A percentile compares a stretch with the other conserved stretches of the same genome.
These are phyloP conservation scores for Helarctos malayanus DNA, from an alignment of 2,797 vertebrate species.

Conservation along the genomic window DNA sequence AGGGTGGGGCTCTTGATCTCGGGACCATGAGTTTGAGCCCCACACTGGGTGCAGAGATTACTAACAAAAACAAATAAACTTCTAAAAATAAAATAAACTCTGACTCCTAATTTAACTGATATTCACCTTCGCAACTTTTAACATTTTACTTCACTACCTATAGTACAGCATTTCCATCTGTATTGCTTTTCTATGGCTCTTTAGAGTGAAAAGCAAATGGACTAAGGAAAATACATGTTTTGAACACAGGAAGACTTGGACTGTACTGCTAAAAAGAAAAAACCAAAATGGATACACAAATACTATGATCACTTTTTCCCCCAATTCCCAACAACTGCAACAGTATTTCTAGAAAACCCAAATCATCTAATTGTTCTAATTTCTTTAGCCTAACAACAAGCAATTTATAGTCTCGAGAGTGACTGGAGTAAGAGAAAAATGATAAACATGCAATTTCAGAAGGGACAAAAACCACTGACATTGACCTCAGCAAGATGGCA, in stretches of 20 bases:
- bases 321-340: neutral
- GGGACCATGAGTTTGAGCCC: neutral
- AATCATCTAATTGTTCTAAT: neutral
- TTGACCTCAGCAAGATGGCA: neutral
- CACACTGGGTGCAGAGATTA: neutral
- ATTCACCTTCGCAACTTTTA: neutral
- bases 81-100: neutral
- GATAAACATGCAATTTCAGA: neutral
- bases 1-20: neutral
- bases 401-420: neutral
- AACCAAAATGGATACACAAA: neutral
- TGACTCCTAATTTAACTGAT: conserved; percentile 10
- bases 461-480: neutral
- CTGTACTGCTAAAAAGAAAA: neutral
- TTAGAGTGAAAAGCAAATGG: conserved; percentile 13
- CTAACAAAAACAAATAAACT: neutral
- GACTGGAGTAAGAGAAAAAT: neutral
- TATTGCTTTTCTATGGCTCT: neutral
- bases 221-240: neutral
- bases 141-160: neutral
- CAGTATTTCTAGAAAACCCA: neutral
- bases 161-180: neutral
- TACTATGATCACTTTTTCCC: neutral
- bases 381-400: neutral
- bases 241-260: neutral